phyloP scores from a whole-genome alignment of 2,888 invertebrate genomes.

The Parascotia fuliginaria region DNA sequence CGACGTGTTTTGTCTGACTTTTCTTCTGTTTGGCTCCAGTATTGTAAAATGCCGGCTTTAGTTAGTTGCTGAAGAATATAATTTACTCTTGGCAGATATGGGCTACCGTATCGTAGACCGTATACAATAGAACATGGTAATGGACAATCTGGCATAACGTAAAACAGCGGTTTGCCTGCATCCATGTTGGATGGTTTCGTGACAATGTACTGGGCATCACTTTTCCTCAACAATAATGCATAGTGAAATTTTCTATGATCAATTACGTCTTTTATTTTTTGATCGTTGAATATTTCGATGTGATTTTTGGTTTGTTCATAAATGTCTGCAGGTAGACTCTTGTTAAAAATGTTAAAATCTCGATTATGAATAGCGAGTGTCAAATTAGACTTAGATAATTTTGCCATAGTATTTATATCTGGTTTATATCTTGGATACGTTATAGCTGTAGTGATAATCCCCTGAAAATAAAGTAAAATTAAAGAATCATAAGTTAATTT shows the following conservation, averaged over 20 bases:
- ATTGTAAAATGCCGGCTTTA: slow-evolving; percentile 81
- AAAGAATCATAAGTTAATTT: background rate
- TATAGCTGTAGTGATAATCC: slow-evolving; percentile 74
- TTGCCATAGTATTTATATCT: slow-evolving; percentile 59
- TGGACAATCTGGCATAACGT: slow-evolving; percentile 80
- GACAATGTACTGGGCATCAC: slow-evolving; percentile 66
- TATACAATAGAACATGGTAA: slow-evolving; percentile 85
- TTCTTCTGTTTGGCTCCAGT: slow-evolving; percentile 69
- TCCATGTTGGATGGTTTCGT: slow-evolving; percentile 60
- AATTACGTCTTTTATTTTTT: slow-evolving; percentile 66
- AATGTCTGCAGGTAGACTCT: slow-evolving; percentile 51
- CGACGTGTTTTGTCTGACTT: slow-evolving; percentile 50
- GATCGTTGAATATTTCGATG: slow-evolving; percentile 68
- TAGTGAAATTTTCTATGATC: slow-evolving; percentile 70
- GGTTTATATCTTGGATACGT: slow-evolving; percentile 69
- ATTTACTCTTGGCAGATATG: slow-evolving; percentile 79
- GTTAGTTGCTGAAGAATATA: slow-evolving; percentile 73
- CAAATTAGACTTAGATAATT: slow-evolving; percentile 61
- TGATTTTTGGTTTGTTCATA: slow-evolving; percentile 58
- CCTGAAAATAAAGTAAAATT: slow-evolving; percentile 57
- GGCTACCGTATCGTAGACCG: slow-evolving; percentile 85
- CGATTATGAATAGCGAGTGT: slow-evolving; percentile 70
- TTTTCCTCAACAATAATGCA: slow-evolving; percentile 79
- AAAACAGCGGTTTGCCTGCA: slow-evolving; percentile 76
- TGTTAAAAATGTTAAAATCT: slow-evolving; percentile 66